Evolutionary conservation across 2,113 vertebrate genomes (phyloP), one percentile per base, ranked within the genome.

Genomic region (Trichomycterus rosablanca): DNA sequence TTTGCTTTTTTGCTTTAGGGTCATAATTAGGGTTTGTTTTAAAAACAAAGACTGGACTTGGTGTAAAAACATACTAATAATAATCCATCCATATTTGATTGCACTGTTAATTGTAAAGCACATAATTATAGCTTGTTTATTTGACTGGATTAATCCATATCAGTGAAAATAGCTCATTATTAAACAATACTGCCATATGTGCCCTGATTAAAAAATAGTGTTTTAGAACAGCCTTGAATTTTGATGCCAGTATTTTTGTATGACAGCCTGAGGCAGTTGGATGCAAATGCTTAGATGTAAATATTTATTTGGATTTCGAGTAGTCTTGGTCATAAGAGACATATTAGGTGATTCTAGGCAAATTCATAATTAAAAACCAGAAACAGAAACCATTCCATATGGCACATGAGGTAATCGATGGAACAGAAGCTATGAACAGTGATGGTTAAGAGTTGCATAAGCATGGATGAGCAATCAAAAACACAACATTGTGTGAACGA

Each of bases 231-330:
- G 48, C 19, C 26, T 16, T 30, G 24, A 8, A 51, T 30, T 50
- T 7, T 7, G n/a, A 50, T 50, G 15, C 24, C n/a, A 50, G 18
- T 5, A 28, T 28, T 15, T 28, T 18, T 30, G 48, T 15, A 50
- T 30, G 15, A 51, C n/a, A 51, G 4, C 32, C 48, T 51, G 48
- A 18, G 9, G 26, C 26, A 32, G 26, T 30, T 51, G n/a, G 4
- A 30, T 30, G 23, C 10, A 30, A 30, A 26, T 16, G 23, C 30
- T 23, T 9, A 4, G 18, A 50, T 49, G 46, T 49, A 26, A 28
- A 28, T 51, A 18, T 51, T 51, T 51, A 51, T 30, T 32, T 51
- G 15, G 48, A 15, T 15, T 51, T 51, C 7, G 23, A 10, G 24
- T 50, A 15, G 3, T n/a, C 22, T 16, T 4, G 15, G 22, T 11